Evolutionary conservation across 2,797 vertebrate genomes (phyloP).

Genomic region (Poeciliopsis presidionis): DNA sequence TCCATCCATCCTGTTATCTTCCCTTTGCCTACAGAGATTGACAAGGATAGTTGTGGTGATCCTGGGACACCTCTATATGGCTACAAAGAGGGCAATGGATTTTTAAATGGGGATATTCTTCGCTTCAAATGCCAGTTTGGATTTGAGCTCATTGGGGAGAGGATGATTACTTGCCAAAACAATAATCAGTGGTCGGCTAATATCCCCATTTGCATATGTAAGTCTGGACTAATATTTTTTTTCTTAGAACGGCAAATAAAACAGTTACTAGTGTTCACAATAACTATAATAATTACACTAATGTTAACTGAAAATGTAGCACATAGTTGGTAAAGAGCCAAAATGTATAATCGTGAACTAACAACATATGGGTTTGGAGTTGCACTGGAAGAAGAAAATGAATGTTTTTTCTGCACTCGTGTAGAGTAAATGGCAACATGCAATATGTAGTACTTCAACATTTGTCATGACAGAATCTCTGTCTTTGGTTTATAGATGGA

Average conservation of each 20-base stretch:
- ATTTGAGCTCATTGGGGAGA: constrained; percentile 98
- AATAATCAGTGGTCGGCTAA: constrained; percentile 99
- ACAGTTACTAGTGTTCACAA: constrained; percentile 58
- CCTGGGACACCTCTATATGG: constrained; percentile 96
- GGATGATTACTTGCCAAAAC: constrained; percentile 97
- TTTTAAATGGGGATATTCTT: constrained; percentile 94
- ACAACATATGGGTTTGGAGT: constrained; percentile 19
- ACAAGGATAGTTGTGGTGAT: constrained; percentile 98
- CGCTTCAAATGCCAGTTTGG: constrained; percentile 98
- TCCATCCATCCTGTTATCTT: not conserved
- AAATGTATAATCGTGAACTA: constrained; percentile 33
- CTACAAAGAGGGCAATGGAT: constrained; percentile 93
- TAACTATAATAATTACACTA: constrained; percentile 56
- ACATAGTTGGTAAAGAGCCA: constrained; percentile 35
- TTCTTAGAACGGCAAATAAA: constrained; percentile 45
- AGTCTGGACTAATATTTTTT: constrained; percentile 71
- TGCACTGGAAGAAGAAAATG: constrained; percentile 7
- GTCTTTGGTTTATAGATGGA: constrained; percentile 19
- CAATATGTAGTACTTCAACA: constrained; percentile 8
- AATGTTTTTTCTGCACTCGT: constrained; percentile 1
- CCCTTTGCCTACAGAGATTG: constrained; percentile 86
- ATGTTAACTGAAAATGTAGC: constrained; percentile 47
- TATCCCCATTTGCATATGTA: constrained; percentile 99
- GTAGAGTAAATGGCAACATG: constrained; percentile 5
- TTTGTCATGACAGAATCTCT: constrained; percentile 15